phyloP scores from a whole-genome alignment of 2,888 invertebrate genomes.

The Perithous albicinctus region DNA sequence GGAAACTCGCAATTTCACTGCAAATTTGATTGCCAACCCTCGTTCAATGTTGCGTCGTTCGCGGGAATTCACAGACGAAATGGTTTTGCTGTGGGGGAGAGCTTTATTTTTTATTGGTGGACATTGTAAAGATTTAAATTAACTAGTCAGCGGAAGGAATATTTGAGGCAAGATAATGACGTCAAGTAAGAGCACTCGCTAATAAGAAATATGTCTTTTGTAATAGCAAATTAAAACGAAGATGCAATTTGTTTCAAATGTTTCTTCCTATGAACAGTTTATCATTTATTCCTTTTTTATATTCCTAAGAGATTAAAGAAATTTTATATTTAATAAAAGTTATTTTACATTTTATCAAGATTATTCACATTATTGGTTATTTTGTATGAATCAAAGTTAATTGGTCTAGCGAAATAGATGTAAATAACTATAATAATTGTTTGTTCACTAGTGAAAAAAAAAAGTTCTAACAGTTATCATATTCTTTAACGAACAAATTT shows the following conservation, averaged over 20 bases:
- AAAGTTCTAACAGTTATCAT: no score
- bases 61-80: not conserved
- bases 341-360: no score
- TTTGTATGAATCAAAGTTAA: no score
- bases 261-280: not conserved
- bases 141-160: not conserved
- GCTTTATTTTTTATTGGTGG: conserved; percentile 14
- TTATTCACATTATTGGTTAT: no score
- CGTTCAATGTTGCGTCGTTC: conserved; percentile 32
- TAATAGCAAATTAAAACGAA: not conserved
- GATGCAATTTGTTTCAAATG: not conserved
- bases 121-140: conserved; percentile 13
- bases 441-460: no score
- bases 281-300: no score
- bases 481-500: no score
- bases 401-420: no score
- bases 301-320: no score
- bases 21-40: conserved; percentile 21
- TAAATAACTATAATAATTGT: no score
- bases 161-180: not conserved
- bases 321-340: no score
- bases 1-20: conserved; percentile 48
- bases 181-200: not conserved
- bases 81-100: not conserved
- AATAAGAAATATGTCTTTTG: not conserved